phyloP scores from a whole-genome alignment of 1,140 invertebrate species.

The Carposina sasakii region DNA sequence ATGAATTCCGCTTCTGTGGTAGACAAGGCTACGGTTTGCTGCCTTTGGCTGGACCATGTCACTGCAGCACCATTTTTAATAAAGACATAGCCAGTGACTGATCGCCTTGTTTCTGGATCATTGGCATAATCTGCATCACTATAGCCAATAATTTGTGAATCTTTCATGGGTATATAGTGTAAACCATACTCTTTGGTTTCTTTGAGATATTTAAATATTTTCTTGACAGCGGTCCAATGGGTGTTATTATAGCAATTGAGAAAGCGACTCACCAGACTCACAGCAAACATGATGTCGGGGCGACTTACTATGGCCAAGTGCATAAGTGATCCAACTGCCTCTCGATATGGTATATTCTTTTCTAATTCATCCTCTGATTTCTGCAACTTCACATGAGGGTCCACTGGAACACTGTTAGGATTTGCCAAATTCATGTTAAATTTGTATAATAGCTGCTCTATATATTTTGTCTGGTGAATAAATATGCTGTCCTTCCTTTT shows the following conservation, averaged over 20 bases:
- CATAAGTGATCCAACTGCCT: conserved; percentile 51
- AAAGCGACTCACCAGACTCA: conserved; percentile 25
- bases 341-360: conserved; percentile 22
- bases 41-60: conserved; percentile 41
- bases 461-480: conserved; percentile 31
- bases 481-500: conserved; percentile 14
- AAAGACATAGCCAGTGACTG: conserved; percentile 31
- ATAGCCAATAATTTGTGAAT: conserved; percentile 27
- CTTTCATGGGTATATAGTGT: too few relatives aligned
- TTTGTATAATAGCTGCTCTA: conserved; percentile 20
- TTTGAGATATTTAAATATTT: conserved; percentile 42
- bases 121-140: conserved; percentile 46
- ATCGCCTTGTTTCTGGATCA: conserved; percentile 31
- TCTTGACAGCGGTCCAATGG: conserved; percentile 41
- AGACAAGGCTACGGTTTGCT: neutral
- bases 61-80: conserved; percentile 17
- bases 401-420: conserved; percentile 24
- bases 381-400: conserved; percentile 21
- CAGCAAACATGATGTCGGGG: conserved; percentile 32
- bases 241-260: conserved; percentile 31
- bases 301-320: conserved; percentile 51
- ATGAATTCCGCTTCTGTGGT: conserved; percentile 2
- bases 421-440: conserved; percentile 28
- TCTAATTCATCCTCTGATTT: conserved; percentile 4
- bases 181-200: conserved; percentile 31